Evolutionary conservation across 2,888 invertebrate genomes (phyloP), one percentile per base, ranked within the genome.

Genomic region (Endotricha flammealis): DNA sequence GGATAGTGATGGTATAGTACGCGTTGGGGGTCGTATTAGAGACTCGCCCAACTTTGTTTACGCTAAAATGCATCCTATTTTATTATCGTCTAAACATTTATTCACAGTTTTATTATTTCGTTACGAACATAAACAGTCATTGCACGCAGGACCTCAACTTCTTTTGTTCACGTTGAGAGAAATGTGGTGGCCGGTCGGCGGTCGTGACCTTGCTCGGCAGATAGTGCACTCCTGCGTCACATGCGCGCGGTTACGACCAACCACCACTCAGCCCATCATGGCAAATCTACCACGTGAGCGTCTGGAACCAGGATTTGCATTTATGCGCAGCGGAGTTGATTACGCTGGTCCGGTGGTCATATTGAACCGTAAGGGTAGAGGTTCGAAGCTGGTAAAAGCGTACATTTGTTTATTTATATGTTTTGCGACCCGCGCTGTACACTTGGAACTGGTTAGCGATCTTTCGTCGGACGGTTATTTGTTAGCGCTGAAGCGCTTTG

Each of bases 331-430:
- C 4, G 48, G 49, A 10, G 51, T 50, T 2, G 50, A 52, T 10
- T 50, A 50, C 17, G 48, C 47, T 0, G 53, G 53, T 0, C 53
- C 52, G n/a, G 38, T 52, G n/a, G 14, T 41, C 12, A 39, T 42
- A 11, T 14, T 44, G 1, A 46, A 48, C 28, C 25, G 35, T 0
- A 32, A 36, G 12, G 39, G 41, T 1, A 20, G 44, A 14, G 36
- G 33, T 8, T n/a, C 22, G 5, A 41, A 6, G 24, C 38, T 10
- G 29, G 32, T 27, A 3, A 36, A n/a, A n/a, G n/a, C n/a, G n/a
- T n/a, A n/a, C n/a, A n/a, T n/a, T n/a, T n/a, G n/a, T n/a, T n/a
- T n/a, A 12, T 40, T 40, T 25, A 16, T 40, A 3, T 40, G 40
- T 29, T 32, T 40, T 11, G 12, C 12, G 1, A 33, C 32, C 5